A percentile compares a stretch with the other conserved stretches of the same genome.
phyloP scores from a whole-genome alignment of 2,797 vertebrate genomes.

The Schizopygopsis malacanthus region DNA sequence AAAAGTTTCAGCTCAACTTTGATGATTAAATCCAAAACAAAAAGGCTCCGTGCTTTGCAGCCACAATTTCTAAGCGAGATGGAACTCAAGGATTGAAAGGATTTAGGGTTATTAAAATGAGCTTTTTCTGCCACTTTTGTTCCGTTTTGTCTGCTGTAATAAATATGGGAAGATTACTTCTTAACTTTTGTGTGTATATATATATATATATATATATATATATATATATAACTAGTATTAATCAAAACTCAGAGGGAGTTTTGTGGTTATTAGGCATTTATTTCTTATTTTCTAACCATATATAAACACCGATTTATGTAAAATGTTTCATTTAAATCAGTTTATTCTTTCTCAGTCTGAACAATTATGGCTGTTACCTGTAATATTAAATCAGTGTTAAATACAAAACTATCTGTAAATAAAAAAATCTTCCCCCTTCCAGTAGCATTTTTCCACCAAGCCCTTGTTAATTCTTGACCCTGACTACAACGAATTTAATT shows the following conservation, averaged over 20 bases:
- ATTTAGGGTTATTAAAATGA: neutral
- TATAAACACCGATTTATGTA: neutral
- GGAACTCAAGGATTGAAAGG: neutral
- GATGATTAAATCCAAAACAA: conserved; percentile 22
- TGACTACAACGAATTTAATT: neutral
- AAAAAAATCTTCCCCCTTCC: neutral
- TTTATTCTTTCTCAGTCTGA: neutral
- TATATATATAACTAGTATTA: neutral
- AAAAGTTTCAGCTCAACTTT: conserved; percentile 2
- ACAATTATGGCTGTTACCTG: neutral
- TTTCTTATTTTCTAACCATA: neutral
- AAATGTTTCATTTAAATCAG: neutral
- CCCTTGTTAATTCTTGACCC: neutral
- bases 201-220: too few species aligned
- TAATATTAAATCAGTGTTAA: neutral
- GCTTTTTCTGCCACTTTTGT: neutral
- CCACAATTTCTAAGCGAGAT: neutral
- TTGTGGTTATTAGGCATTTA: neutral
- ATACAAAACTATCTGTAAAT: neutral
- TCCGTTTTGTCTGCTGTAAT: neutral
- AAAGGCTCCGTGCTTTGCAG: neutral
- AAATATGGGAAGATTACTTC: neutral
- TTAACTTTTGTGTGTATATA: neutral
- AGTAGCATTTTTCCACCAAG: neutral
- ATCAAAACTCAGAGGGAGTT: neutral